Evolutionary conservation across 1,140 invertebrate species (phyloP).

Genomic region (Cotesia typhae): DNA sequence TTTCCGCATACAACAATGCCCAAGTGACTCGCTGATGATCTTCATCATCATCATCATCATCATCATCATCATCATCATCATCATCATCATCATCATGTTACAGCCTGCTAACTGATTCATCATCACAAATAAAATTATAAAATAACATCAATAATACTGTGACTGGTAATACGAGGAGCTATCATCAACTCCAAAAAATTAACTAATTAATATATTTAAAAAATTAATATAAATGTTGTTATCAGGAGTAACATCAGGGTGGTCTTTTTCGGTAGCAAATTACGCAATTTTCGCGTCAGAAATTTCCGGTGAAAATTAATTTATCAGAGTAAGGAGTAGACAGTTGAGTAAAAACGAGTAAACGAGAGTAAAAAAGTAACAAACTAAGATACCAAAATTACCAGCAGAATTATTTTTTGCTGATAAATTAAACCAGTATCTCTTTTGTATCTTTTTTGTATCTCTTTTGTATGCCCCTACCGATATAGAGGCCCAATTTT

Average conservation of each 20-base stretch:
- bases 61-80: too few species aligned
- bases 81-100: too few species aligned
- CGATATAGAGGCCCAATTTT: conserved; percentile 5
- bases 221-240: not conserved
- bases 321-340: conserved; percentile 45
- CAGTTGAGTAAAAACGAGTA: too few species aligned
- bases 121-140: not conserved
- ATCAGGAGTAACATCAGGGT: not conserved
- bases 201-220: too few species aligned
- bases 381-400: not conserved
- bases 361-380: too few species aligned
- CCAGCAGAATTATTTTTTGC: not conserved
- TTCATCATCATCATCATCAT: not conserved
- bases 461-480: not conserved
- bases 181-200: not conserved
- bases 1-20: conserved; percentile 26
- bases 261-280: conserved; percentile 35
- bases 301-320: conserved; percentile 61
- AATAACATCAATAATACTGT: not conserved
- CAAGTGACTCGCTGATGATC: too few species aligned
- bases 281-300: conserved; percentile 57
- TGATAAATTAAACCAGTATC: not conserved
- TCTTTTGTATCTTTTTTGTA: too few species aligned
- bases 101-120: too few species aligned
- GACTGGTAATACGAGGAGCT: conserved; percentile 16